These are phyloP conservation scores for Lymantria dispar DNA, from an alignment of 2,888 invertebrate genomes.

Conservation along the genomic window DNA sequence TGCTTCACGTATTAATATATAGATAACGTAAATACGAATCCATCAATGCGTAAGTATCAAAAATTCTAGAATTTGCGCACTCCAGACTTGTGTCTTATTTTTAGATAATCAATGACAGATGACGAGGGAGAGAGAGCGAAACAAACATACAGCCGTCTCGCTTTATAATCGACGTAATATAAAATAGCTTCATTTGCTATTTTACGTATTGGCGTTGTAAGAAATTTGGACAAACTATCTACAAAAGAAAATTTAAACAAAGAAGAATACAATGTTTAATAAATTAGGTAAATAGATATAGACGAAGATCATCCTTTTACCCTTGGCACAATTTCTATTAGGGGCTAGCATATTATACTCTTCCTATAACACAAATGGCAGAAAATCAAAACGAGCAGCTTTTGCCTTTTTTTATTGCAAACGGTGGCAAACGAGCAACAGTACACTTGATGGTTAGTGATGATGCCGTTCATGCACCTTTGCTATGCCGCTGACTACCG, in stretches of 20 bases:
- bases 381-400: no score
- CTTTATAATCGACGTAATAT: constrained; percentile 26
- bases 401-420: no score
- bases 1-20: no score
- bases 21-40: constrained; percentile 1
- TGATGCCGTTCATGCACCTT: no score
- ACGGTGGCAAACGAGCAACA: no score
- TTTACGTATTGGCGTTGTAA: constrained; percentile 20
- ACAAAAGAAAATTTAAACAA: neutral
- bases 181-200: constrained; percentile 31
- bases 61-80: constrained; percentile 34
- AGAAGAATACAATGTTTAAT: neutral
- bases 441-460: no score
- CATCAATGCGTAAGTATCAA: constrained; percentile 25
- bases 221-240: neutral
- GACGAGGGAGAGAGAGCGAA: constrained; percentile 29
- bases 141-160: constrained; percentile 8
- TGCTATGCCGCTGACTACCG: no score
- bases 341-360: no score
- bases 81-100: constrained; percentile 40
- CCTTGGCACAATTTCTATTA: no score
- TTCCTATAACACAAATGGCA: no score
- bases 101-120: constrained; percentile 49
- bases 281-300: neutral
- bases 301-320: no score